phyloP scores from a whole-genome alignment of 2,113 vertebrate genomes.

The Psilopsiagon aurifrons region DNA sequence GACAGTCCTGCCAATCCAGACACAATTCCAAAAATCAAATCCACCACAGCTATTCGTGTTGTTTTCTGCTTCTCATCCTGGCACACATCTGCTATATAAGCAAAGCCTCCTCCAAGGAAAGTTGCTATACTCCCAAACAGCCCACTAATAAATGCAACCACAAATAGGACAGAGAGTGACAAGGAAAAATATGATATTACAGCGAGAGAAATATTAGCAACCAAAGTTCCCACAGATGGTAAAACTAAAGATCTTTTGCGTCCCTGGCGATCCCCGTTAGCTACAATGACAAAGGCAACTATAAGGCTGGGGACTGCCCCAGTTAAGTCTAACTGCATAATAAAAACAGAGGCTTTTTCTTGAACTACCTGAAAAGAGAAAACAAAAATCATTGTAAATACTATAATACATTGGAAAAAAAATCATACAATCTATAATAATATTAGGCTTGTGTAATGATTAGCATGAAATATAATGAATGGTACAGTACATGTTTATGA shows the following conservation, averaged over 20 bases:
- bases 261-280: constrained; percentile 87
- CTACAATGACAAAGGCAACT: constrained; percentile 88
- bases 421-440: background rate
- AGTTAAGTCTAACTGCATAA: constrained; percentile 83
- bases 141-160: constrained; percentile 76
- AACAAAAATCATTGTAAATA: constrained; percentile 22
- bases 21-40: constrained; percentile 88
- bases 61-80: constrained; percentile 83
- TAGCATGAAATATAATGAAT: background rate
- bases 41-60: constrained; percentile 87
- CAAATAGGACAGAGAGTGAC: constrained; percentile 83
- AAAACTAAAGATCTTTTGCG: constrained; percentile 87
- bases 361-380: constrained; percentile 86
- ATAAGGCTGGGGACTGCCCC: constrained; percentile 83
- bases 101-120: constrained; percentile 88
- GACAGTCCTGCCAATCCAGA: constrained; percentile 84
- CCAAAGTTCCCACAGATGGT: constrained; percentile 80
- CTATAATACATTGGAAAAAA: background rate
- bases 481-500: background rate
- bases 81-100: constrained; percentile 88
- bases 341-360: constrained; percentile 85
- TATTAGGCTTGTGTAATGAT: background rate
- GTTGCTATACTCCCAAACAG: constrained; percentile 87
- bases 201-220: constrained; percentile 74
- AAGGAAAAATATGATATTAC: constrained; percentile 82